phyloP scores from a whole-genome alignment of 2,797 vertebrate species.

The Xyrichtys novacula region DNA sequence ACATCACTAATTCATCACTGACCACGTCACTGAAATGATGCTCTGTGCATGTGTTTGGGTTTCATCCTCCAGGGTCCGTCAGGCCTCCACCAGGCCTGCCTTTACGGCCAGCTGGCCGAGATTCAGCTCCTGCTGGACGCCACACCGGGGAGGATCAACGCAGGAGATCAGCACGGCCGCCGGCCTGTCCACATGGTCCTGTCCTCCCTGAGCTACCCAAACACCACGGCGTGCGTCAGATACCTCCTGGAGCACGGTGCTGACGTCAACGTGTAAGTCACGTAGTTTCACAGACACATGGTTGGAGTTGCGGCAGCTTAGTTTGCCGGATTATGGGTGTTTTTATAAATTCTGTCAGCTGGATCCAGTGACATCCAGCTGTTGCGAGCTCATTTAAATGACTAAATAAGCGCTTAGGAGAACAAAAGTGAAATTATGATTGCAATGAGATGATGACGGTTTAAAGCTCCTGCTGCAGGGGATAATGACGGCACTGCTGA shows the following conservation, averaged over 20 bases:
- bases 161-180: conserved; percentile 54
- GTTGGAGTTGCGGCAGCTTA: neutral
- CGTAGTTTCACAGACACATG: neutral
- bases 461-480: conserved; percentile 7
- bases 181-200: conserved; percentile 77
- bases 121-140: conserved; percentile 60
- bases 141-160: conserved; percentile 41
- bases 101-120: conserved; percentile 59
- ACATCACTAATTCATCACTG: no score
- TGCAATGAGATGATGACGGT: conserved; percentile 19
- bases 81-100: conserved; percentile 71
- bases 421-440: conserved; percentile 5
- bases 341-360: conserved; percentile 3
- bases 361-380: conserved; percentile 12
- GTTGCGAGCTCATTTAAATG: neutral
- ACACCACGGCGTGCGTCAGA: conserved; percentile 60
- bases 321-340: neutral
- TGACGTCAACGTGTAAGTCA: conserved; percentile 66
- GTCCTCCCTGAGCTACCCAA: conserved; percentile 44
- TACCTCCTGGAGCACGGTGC: conserved; percentile 76
- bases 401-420: neutral
- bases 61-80: conserved; percentile 61
- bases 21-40: neutral
- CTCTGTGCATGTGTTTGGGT: conserved; percentile 4
- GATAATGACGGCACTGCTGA: conserved; percentile 21